Base-by-base conservation (phyloP, 2,888 invertebrate species). In the Meiosimyza decipiens region DNA sequence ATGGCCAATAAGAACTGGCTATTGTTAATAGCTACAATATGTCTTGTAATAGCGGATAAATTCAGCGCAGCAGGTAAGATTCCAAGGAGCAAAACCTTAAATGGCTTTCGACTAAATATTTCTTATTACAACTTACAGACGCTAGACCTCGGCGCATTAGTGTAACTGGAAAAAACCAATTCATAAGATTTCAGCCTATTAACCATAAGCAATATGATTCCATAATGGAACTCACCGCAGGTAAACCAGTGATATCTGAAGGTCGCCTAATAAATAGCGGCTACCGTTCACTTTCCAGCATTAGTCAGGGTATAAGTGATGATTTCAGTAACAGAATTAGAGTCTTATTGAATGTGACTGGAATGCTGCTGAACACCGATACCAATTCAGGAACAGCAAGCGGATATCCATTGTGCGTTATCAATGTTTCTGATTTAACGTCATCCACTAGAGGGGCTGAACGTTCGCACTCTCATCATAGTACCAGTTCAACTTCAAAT, bases 351-450 rank as follows among this genome's bases (percentile, higher is more conserved):
- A 70, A 71, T 18, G n/a, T 13, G 40, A 51, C 73, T 16, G 70
- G 70, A 28, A 18, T 73, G 40, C 6, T 40, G 40, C 28, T 28
- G 4, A 28, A 3, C 4, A 15, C 13, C 54, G 2, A n/a, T 2
- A 9, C 9, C 40, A 40, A 1, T 50, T 50, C 3, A 40, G 40
- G 9, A 7, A 40, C 1, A 1, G 67, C 77, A 2, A 77, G 82
- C 5, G 78, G 79, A 2, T 80, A 83, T 68, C 84, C 84, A 0
- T 40, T 83, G 72, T 83, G 83, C 62, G 78, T 83, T 11, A 80
- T 83, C 71, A 77, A 76, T 40, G 40, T 40, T 40, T 3, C 40
- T 9, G 40, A 40, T 40, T 6, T 40, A 40, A 40, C 1, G 1
- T 9, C 40, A 40, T 40, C 40, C 40, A 40, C 40, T 6, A 40